Evolutionary conservation across 2,797 vertebrate genomes (phyloP), one percentile per base, ranked within the genome.

Genomic region (Bufotes viridis): DNA sequence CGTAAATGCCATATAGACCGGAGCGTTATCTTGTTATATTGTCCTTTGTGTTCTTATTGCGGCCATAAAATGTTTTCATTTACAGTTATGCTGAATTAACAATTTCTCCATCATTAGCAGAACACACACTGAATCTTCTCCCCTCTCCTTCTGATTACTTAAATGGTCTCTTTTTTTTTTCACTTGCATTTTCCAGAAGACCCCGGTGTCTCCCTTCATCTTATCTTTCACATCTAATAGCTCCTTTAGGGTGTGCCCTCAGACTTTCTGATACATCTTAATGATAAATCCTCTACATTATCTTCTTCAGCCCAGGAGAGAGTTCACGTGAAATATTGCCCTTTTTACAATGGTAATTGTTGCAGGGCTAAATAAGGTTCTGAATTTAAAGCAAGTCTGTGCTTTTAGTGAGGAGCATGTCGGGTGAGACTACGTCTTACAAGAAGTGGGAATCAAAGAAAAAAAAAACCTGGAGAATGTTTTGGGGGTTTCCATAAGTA

Each of bases 221-320:
- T 86, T 85, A 85, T 89, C 87, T 26, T 78, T 89, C 87, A 81
- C 81, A 82, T 89, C 81, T 89, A 89, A 89, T 89, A 75, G 88
- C 72, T 86, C 88, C 88, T 89, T 89, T 76, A 89, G 88, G 88
- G 88, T 89, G 88, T 86, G 78, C 88, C 88, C 84, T 85, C 80
- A 76, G 84, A 82, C 79, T 86, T 49, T 65, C 84, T 58, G 88
- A 89, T 86, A 86, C 85, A 89, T 89, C 81, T 85, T 89, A 82
- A 89, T 89, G 88, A 89, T 89, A 89, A 86, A 89, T 86, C 88
- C 88, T 69, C 88, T 53, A 81, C 88, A 89, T 89, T 89, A 89
- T 81, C 88, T 86, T 74, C 80, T 83, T 87, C 88, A 87, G 76
- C 84, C 79, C 69, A 86, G 79, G 79, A 89, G 79, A 89, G 76